Conservation (phyloP, 2,888 invertebrate species). For the Micoletzkya japonica region DNA sequence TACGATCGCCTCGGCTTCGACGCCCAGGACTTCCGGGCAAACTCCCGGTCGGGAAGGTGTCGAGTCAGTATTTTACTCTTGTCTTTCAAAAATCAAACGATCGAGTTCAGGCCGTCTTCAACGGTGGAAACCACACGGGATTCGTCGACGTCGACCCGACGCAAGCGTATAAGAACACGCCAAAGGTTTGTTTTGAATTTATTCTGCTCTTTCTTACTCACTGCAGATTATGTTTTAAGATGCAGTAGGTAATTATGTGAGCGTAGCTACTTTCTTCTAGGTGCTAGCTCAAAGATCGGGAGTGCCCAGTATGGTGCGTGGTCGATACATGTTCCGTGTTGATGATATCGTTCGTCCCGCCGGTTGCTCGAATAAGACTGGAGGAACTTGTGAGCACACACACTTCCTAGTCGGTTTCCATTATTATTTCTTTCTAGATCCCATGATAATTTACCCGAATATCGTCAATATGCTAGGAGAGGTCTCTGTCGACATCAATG, state of each 20-base stretch:
- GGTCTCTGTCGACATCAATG: slow-evolving; percentile 91
- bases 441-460: slow-evolving; percentile 73
- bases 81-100: background rate
- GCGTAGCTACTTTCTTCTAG: too few species aligned
- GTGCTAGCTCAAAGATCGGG: slow-evolving; percentile 58
- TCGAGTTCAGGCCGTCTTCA: slow-evolving; percentile 54
- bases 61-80: slow-evolving; percentile 29
- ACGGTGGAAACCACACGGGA: slow-evolving; percentile 64
- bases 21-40: slow-evolving; percentile 68
- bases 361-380: slow-evolving; percentile 73
- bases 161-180: slow-evolving; percentile 59
- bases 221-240: background rate
- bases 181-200: slow-evolving; percentile 39
- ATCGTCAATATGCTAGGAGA: slow-evolving; percentile 97
- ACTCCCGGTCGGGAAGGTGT: slow-evolving; percentile 60
- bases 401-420: too few species aligned
- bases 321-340: slow-evolving; percentile 89
- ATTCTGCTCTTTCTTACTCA: background rate
- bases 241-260: too few species aligned
- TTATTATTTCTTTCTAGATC: too few species aligned
- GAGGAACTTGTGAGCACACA: slow-evolving; percentile 61
- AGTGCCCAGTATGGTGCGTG: slow-evolving; percentile 67
- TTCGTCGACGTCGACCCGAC: slow-evolving; percentile 61
- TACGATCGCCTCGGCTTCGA: slow-evolving; percentile 90
- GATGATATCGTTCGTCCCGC: slow-evolving; percentile 91